Evolutionary conservation across 2,888 invertebrate genomes (phyloP).

Genomic region (Polymixis flavicincta): DNA sequence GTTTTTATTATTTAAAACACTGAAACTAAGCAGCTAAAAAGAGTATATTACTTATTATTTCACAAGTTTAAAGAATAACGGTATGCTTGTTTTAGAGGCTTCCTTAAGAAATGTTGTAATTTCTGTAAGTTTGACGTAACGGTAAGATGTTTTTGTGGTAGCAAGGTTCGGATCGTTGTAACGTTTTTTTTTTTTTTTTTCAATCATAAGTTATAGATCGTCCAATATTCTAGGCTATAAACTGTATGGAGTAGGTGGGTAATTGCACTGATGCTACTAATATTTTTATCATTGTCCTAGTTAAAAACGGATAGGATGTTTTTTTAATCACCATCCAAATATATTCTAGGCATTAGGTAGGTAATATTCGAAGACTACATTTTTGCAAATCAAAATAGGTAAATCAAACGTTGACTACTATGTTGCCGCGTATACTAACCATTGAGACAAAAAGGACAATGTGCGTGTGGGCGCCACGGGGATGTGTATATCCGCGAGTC

Average conservation of each 20-base stretch:
- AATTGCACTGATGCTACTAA: background rate
- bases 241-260: slow-evolving; percentile 38
- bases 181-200: background rate
- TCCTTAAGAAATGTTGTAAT: background rate
- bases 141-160: background rate
- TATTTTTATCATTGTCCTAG: background rate
- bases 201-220: background rate
- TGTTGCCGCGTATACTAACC: background rate
- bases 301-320: background rate
- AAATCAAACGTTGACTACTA: background rate
- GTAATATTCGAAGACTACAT: background rate
- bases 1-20: background rate
- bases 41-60: no score
- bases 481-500: background rate
- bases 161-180: background rate
- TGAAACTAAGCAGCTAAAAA: background rate
- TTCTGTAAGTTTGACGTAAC: background rate
- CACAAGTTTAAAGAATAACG: no score
- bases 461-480: background rate
- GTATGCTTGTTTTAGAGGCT: background rate
- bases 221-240: background rate
- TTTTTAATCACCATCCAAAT: slow-evolving; percentile 15
- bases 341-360: background rate
- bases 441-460: background rate
- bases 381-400: background rate